A percentile compares a stretch with the other conserved stretches of the same genome.
These are phyloP conservation scores for Drosophila ohnishii DNA, from an alignment of 1,140 invertebrate genomes.

Conservation along the genomic window DNA sequence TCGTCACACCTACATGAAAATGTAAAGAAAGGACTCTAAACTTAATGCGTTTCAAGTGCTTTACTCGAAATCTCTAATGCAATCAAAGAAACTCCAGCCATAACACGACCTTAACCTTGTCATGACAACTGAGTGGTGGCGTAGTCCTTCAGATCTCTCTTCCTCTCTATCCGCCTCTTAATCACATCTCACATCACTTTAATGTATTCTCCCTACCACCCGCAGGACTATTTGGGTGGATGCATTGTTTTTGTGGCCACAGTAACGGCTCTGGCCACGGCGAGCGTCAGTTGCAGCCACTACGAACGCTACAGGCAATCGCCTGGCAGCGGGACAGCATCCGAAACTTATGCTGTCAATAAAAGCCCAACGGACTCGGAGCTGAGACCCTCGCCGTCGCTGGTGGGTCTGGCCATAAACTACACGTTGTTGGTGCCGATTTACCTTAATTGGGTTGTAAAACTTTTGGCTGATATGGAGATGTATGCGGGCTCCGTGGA, in stretches of 20 bases:
- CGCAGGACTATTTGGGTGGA: slow-evolving; percentile 92
- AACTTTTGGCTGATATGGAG: slow-evolving; percentile 90
- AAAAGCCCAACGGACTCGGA: slow-evolving; percentile 53
- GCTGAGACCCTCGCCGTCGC: slow-evolving; percentile 85
- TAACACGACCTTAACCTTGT: slow-evolving; percentile 15
- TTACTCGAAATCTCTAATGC: not conserved
- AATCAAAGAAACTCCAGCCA: slow-evolving; percentile 10
- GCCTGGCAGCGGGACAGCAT: slow-evolving; percentile 22
- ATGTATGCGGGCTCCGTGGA: slow-evolving; percentile 91
- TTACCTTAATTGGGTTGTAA: slow-evolving; percentile 92
- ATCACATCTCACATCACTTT: slow-evolving; percentile 16
- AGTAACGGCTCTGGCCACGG: slow-evolving; percentile 86
- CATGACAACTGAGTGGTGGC: slow-evolving; percentile 5
- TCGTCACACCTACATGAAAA: not conserved
- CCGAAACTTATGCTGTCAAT: slow-evolving; percentile 71
- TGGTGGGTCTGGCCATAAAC: slow-evolving; percentile 89
- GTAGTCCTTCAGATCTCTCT: not conserved
- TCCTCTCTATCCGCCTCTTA: slow-evolving; percentile 31
- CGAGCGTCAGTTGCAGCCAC: slow-evolving; percentile 81
- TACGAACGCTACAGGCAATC: slow-evolving; percentile 27
- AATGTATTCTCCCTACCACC: slow-evolving; percentile 56
- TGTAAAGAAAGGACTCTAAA: not conserved
- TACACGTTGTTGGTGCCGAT: slow-evolving; percentile 92
- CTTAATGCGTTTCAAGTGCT: not conserved
- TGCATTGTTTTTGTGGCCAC: slow-evolving; percentile 90